phyloP scores from a whole-genome alignment of 2,797 vertebrate species.

The Glyptemys insculpta region DNA sequence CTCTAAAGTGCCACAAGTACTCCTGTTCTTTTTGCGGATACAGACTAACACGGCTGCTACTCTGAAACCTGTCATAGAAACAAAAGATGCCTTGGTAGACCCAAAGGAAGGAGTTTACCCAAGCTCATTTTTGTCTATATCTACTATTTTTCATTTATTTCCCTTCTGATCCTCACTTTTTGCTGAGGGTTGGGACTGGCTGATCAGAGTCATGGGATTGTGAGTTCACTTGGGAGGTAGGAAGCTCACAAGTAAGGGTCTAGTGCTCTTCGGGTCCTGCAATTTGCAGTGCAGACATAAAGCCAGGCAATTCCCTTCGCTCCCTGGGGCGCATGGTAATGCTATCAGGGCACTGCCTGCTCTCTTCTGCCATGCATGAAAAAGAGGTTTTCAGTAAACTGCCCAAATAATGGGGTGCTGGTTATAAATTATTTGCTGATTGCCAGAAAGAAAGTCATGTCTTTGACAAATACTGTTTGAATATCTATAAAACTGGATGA shows the following conservation, averaged over 20 bases:
- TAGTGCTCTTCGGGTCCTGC: not conserved
- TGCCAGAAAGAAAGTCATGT: no score
- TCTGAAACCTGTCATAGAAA: no score
- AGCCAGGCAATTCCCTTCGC: not conserved
- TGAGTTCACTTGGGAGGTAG: not conserved
- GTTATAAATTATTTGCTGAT: not conserved
- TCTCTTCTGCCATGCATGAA: not conserved
- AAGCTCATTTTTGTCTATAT: not conserved
- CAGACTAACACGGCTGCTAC: no score
- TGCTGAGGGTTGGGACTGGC: not conserved
- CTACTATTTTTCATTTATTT: not conserved
- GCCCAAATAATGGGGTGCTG: not conserved
- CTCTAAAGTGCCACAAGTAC: no score
- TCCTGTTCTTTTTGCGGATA: no score
- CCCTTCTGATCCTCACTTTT: not conserved
- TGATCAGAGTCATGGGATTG: not conserved
- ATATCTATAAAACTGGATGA: not conserved
- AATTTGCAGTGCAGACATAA: not conserved
- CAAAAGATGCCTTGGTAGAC: not conserved
- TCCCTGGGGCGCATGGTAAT: not conserved
- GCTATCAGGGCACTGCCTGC: no score
- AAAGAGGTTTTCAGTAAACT: not conserved
- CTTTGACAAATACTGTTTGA: not conserved
- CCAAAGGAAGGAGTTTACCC: not conserved
- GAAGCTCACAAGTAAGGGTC: not conserved